A percentile compares a stretch with the other conserved stretches of the same genome.
Conservation (phyloP, 2,113 vertebrate species). For the Leucopsar rothschildi region DNA sequence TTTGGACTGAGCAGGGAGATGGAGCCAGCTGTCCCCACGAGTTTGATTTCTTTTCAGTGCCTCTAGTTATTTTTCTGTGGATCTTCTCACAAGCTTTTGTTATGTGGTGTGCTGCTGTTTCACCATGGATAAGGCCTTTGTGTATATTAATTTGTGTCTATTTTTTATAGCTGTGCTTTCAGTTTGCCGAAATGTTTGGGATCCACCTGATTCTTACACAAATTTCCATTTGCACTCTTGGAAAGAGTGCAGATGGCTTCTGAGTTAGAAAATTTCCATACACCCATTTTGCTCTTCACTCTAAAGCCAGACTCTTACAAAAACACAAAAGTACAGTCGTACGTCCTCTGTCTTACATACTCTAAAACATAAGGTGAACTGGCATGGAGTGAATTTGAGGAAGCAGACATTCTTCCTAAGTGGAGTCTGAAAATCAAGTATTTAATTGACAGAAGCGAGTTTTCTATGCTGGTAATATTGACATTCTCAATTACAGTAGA, state of each 20-base stretch:
- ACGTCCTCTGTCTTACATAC: background rate
- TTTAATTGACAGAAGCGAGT: conserved; percentile 29
- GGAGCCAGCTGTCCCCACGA: background rate
- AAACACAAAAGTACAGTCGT: background rate
- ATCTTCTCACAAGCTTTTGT: background rate
- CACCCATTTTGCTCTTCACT: background rate
- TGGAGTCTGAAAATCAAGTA: conserved; percentile 36
- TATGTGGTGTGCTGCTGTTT: background rate
- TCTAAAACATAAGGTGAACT: background rate
- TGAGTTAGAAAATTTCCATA: background rate
- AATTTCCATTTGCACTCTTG: background rate
- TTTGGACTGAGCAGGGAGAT: background rate
- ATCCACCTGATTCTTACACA: background rate
- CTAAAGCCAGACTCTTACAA: background rate
- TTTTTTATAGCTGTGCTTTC: background rate
- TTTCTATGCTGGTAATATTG: conserved; percentile 49
- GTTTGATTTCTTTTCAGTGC: background rate
- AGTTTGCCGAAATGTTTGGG: background rate
- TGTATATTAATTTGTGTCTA: background rate
- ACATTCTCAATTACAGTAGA: conserved; percentile 51
- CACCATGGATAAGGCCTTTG: background rate
- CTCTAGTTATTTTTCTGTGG: background rate
- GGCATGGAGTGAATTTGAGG: background rate
- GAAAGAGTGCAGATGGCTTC: background rate
- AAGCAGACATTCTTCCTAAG: background rate